A percentile compares a stretch with the other conserved stretches of the same genome.
Evolutionary conservation across 2,113 vertebrate species (phyloP).

Genomic region (Forbesichthys agassizii): DNA sequence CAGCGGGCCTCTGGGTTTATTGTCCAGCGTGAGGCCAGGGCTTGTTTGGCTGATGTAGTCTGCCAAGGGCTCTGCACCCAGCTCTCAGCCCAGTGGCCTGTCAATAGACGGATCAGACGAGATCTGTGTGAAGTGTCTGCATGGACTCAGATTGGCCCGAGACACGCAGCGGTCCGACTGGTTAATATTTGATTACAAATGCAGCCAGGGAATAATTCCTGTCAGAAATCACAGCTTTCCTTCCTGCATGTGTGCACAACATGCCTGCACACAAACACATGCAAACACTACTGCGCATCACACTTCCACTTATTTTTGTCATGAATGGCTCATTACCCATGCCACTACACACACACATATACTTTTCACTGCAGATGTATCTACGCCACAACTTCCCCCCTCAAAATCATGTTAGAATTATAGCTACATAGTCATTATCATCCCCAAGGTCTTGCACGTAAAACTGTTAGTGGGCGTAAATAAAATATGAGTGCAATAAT

Average conservation of each 20-base stretch:
- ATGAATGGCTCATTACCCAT: constrained; percentile 42
- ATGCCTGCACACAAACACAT: background rate
- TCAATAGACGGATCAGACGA: background rate
- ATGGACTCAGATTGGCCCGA: background rate
- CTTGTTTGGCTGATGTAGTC: background rate
- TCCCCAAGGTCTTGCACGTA: constrained; percentile 58
- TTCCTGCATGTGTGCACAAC: background rate
- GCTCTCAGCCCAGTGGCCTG: background rate
- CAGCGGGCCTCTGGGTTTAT: background rate
- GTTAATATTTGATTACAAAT: background rate
- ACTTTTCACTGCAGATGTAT: constrained; percentile 21
- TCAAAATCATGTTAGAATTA: constrained; percentile 58
- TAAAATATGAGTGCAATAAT: constrained; percentile 66
- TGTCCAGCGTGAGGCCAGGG: background rate
- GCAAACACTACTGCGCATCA: background rate
- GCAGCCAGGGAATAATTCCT: background rate
- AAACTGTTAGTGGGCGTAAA: constrained; percentile 61
- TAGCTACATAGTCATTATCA: constrained; percentile 56
- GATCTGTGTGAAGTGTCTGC: background rate
- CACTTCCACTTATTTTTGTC: constrained; percentile 37
- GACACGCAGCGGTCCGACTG: background rate
- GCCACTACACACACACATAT: constrained; percentile 12
- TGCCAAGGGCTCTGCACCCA: background rate
- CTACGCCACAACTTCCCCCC: constrained; percentile 37
- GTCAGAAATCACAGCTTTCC: background rate